These are phyloP conservation scores for Sciurus niger DNA, from an alignment of 2,113 vertebrate species.

Conservation along the genomic window DNA sequence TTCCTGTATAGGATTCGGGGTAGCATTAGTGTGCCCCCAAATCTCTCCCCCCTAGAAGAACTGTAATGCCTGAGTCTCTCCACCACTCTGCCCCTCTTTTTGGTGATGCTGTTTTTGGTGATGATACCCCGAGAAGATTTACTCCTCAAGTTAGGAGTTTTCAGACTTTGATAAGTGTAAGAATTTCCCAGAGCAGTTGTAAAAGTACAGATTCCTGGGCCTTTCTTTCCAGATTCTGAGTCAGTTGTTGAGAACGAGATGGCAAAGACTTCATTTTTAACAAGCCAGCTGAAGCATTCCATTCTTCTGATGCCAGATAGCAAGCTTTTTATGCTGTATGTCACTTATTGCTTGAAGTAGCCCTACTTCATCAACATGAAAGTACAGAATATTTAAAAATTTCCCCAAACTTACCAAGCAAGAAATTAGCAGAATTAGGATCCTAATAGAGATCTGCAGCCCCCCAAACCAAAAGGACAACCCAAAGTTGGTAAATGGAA, in stretches of 20 bases:
- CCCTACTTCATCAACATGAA: background rate
- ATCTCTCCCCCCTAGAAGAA: background rate
- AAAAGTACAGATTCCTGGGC: background rate
- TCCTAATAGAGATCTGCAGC: background rate
- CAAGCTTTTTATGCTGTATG: background rate
- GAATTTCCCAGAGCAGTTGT: background rate
- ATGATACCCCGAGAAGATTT: background rate
- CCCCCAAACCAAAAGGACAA: background rate
- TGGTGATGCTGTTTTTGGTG: background rate
- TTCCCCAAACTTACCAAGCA: background rate
- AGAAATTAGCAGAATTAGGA: background rate
- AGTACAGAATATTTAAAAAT: conserved; percentile 2
- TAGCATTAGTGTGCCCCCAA: background rate
- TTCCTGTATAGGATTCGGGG: background rate
- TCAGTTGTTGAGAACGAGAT: background rate
- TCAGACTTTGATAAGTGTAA: background rate
- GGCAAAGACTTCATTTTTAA: background rate
- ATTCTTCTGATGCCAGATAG: background rate
- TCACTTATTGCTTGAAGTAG: conserved; percentile 28
- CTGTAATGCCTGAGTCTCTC: background rate
- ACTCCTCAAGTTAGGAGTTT: background rate
- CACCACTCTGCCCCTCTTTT: background rate
- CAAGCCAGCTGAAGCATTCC: background rate
- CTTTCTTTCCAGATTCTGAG: background rate
- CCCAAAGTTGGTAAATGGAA: background rate